Conservation (phyloP, 2,888 invertebrate species). For the Sepioteuthis lessoniana region DNA sequence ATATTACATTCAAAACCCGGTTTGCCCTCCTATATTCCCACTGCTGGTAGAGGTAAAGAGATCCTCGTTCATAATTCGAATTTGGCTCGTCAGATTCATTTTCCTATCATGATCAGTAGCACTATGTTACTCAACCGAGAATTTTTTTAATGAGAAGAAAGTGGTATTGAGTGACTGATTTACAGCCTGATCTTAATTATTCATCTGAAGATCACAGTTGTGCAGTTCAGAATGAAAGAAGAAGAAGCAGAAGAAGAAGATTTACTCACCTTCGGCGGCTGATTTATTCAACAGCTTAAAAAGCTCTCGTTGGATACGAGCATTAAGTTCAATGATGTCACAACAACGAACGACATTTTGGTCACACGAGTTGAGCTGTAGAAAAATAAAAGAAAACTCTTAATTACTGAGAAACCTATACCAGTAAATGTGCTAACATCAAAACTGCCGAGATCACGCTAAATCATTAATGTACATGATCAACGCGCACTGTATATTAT, state of each 20-base stretch:
- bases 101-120: too few species aligned
- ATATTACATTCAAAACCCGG: too few species aligned
- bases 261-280: constrained; percentile 69
- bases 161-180: not conserved
- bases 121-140: too few species aligned
- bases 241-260: not conserved
- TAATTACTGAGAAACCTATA: too few species aligned
- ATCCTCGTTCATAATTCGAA: too few species aligned
- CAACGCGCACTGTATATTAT: too few species aligned
- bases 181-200: not conserved
- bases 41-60: too few species aligned
- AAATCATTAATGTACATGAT: too few species aligned
- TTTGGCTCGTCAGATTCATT: too few species aligned
- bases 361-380: constrained; percentile 63
- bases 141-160: not conserved
- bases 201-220: not conserved
- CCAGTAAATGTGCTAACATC: too few species aligned
- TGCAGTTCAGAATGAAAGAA: not conserved
- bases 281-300: constrained; percentile 73
- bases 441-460: too few species aligned
- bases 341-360: constrained; percentile 73
- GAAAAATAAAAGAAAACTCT: not conserved
- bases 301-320: constrained; percentile 74
- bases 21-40: too few species aligned
- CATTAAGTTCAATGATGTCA: constrained; percentile 74